Base-by-base conservation (phyloP, 2,113 vertebrate species). In the Chaetorhynchus papuensis region DNA sequence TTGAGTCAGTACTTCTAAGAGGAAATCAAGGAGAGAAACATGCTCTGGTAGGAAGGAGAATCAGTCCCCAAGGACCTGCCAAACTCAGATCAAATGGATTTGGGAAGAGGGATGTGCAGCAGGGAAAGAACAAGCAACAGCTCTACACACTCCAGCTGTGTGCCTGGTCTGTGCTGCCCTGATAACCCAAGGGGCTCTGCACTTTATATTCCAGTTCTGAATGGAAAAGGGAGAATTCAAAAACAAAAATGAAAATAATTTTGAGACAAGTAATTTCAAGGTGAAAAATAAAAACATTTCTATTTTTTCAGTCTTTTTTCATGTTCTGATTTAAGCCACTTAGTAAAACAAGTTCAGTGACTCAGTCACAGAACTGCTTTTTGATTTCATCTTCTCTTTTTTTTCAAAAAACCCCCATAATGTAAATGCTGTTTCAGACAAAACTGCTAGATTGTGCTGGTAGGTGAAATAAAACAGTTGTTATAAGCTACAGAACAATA, bases 401-500 rank as follows among this genome's bases (percentile, higher is more conserved):
- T 75, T 41, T 33, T 41, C 11, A n/a, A 54, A 60, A 7, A 71
- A 10, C 0, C 1, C 3, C 9, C 10, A 6, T 59, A 45, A 33
- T 75, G 49, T 44, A 90, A 88, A 86, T 33, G 14, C 23, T 80
- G 17, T 60, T 86, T 44, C 44, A 88, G 56, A 86, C 28, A 45
- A 83, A 93, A 77, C 28, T 81, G 63, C 31, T 52, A 22, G 27
- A 77, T 21, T 50, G 27, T 71, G 72, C 41, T 64, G 24, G 28
- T 61, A 77, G 20, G 41, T 89, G 56, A 89, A 95, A 80, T 26
- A 83, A 83, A 17, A 69, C 21, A 63, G 66, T 61, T 76, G n/a
- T 79, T 82, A 72, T 41, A 87, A 87, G 19, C 56, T 84, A 59
- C 23, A 85, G 56, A 80, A 70, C 70, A 94, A 93, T 77, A 86